These are phyloP conservation scores for Nothura maculosa DNA, from an alignment of 2,797 vertebrate genomes.

Conservation along the genomic window DNA sequence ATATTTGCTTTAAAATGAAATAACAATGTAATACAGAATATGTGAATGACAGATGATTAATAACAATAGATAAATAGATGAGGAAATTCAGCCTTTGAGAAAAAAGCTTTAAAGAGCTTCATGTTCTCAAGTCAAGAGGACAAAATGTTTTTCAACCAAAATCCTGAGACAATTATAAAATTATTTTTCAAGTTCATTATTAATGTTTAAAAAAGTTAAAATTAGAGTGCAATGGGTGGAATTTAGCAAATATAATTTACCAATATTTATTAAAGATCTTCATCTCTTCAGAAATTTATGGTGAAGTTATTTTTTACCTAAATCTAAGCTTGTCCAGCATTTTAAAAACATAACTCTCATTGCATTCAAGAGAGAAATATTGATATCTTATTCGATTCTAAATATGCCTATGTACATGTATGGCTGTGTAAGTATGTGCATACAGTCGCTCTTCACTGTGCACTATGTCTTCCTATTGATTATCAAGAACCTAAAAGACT, in stretches of 20 bases:
- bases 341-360: not conserved
- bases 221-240: not conserved
- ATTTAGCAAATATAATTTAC: not conserved
- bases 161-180: not conserved
- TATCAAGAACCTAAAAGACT: not conserved
- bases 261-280: not conserved
- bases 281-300: not conserved
- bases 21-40: not conserved
- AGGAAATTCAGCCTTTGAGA: not conserved
- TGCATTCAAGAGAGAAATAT: not conserved
- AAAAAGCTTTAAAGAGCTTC: fast-evolving
- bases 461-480: not conserved
- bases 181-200: not conserved
- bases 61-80: not conserved
- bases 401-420: not conserved
- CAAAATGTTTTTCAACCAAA: fast-evolving
- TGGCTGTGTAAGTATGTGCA: not conserved
- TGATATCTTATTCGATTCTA: not conserved
- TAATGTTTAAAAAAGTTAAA: not conserved
- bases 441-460: not conserved
- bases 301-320: not conserved
- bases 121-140: not conserved
- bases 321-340: not conserved
- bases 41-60: not conserved
- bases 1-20: not conserved